Base-by-base conservation (phyloP, 2,113 vertebrate species). In the Rissa tridactyla region DNA sequence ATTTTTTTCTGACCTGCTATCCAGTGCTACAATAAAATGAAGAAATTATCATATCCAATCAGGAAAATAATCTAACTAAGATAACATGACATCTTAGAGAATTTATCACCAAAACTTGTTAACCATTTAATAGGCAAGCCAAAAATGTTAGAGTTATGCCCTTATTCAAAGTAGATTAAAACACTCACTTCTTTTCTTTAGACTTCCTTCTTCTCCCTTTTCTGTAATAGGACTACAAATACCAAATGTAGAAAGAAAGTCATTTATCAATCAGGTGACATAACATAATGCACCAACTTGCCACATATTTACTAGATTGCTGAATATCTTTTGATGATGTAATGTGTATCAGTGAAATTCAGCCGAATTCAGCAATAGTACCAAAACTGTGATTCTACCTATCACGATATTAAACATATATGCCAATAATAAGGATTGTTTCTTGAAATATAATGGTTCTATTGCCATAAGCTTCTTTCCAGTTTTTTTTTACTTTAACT, bases 351-450 rank as follows among this genome's bases (percentile, higher is more conserved):
- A 87, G 18, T 5, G 4, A 92, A 88, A 70, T 70, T 17, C 62
- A 81, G 80, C 61, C 72, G 98, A 97, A 97, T 92, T 97, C 93
- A 96, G 69, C 86, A 95, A 92, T 75, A 96, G 60, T 82, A 95
- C 94, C 65, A 96, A 94, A 90, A 61, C 32, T 86, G 17, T 65
- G 44, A 68, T 77, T 96, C 57, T 71, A 95, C 84, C 84, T 88
- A 92, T 92, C 88, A 96, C 96, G 72, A 44, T 94, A 91, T 76
- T 97, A 95, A 97, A 97, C 46, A 34, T 91, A 79, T 86, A 34
- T 97, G 85, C 54, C 92, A 94, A 94, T 83, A 97, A 58, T 38
- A 73, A 47, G 51, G 91, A 94, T 88, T 19, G 7, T 95, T 94
- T 86, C 77, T 83, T 92, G 86, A 75, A 95, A 87, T 93, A 60